phyloP scores from a whole-genome alignment of 2,888 invertebrate species.

The Troides aeacus region DNA sequence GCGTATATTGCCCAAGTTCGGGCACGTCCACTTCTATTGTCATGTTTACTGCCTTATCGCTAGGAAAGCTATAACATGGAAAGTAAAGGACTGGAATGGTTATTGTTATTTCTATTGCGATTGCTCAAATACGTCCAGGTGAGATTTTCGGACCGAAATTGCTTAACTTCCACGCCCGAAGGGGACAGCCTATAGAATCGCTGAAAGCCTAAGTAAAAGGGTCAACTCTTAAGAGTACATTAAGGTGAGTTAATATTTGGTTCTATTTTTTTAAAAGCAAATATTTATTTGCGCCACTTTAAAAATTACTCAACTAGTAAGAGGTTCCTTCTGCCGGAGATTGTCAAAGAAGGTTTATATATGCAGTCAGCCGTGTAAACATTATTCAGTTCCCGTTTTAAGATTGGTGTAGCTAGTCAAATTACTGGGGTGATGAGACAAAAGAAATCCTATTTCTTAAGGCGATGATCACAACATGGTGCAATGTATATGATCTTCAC shows the following conservation, averaged over 20 bases:
- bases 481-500: too few relatives aligned
- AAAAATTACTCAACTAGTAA: too few relatives aligned
- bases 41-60: slow-evolving; percentile 14
- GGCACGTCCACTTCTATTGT: neutral
- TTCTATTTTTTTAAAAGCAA: neutral
- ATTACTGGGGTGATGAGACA: too few relatives aligned
- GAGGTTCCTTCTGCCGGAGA: too few relatives aligned
- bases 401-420: too few relatives aligned
- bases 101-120: slow-evolving; percentile 32
- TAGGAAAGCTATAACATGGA: slow-evolving; percentile 29
- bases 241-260: neutral
- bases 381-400: too few relatives aligned
- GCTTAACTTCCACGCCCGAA: slow-evolving; percentile 10
- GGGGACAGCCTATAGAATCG: slow-evolving; percentile 13
- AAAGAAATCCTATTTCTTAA: too few relatives aligned
- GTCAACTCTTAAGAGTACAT: neutral
- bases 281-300: too few relatives aligned
- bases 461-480: too few relatives aligned
- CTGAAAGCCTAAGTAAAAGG: neutral
- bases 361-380: too few relatives aligned
- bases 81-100: slow-evolving; percentile 32
- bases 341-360: too few relatives aligned
- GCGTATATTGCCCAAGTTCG: neutral
- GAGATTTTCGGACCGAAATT: slow-evolving; percentile 12
- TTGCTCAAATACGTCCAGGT: slow-evolving; percentile 5